A percentile compares a stretch with the other conserved stretches of the same genome.
phyloP scores from a whole-genome alignment of 2,888 invertebrate genomes.

The Scaptomyza polygonia region DNA sequence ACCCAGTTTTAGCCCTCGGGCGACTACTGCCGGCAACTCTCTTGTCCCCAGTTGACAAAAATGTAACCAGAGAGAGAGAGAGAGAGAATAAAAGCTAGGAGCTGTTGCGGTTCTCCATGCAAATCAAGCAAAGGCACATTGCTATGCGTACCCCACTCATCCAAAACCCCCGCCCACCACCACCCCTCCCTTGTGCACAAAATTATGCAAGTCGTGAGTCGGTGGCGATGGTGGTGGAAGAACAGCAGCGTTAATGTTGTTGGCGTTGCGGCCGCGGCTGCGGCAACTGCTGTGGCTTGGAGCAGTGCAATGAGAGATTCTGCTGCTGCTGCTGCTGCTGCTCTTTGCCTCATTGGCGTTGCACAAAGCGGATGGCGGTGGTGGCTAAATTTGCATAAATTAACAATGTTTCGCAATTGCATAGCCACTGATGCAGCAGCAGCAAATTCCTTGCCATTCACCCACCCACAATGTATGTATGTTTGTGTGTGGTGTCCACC shows the following conservation, averaged over 20 bases:
- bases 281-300: conserved; percentile 51
- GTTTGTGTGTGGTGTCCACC: conserved; percentile 52
- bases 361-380: conserved; percentile 71
- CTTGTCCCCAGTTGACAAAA: conserved; percentile 41
- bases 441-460: conserved; percentile 62
- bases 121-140: conserved; percentile 61
- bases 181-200: conserved; percentile 3
- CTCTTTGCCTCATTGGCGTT: conserved; percentile 72
- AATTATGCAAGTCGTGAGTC: conserved; percentile 70
- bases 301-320: conserved; percentile 39
- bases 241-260: conserved; percentile 71
- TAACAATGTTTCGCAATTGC: conserved; percentile 77
- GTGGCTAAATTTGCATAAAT: conserved; percentile 78
- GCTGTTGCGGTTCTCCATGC: conserved; percentile 46
- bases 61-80: conserved; percentile 36
- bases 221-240: conserved; percentile 34
- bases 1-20: conserved; percentile 59
- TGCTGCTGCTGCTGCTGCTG: conserved; percentile 35
- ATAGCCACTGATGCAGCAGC: conserved; percentile 78
- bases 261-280: conserved; percentile 61
- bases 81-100: background rate
- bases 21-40: conserved; percentile 22
- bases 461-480: conserved; percentile 31
- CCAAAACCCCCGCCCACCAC: too few species aligned
- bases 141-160: conserved; percentile 10